Percentiles rank a stretch among this genome's conserved stretches.
phyloP scores from a whole-genome alignment of 1,140 invertebrate genomes.

The Pinna nobilis region DNA sequence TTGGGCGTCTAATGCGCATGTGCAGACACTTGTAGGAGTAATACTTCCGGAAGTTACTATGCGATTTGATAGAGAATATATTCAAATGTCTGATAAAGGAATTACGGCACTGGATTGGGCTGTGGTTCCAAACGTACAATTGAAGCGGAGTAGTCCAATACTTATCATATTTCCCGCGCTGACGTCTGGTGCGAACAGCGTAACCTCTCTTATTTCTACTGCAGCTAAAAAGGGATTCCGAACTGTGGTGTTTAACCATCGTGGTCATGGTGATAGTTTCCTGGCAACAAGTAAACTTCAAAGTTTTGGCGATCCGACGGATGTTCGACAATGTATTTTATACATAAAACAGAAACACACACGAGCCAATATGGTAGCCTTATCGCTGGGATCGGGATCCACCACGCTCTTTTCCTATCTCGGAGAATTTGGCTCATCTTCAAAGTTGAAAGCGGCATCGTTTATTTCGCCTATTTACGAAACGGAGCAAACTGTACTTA shows the following conservation, averaged over 20 bases:
- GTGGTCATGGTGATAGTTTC: constrained; percentile 60
- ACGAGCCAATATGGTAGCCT: constrained; percentile 45
- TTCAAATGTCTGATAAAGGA: constrained; percentile 66
- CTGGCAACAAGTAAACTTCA: constrained; percentile 61
- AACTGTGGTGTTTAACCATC: constrained; percentile 59
- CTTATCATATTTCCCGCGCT: constrained; percentile 56
- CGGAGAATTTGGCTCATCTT: constrained; percentile 62
- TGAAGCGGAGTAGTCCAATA: constrained; percentile 25
- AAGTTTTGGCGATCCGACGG: constrained; percentile 60
- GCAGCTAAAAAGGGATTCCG: constrained; percentile 47
- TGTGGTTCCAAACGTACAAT: not conserved
- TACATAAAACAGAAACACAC: constrained; percentile 55
- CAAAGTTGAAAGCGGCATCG: constrained; percentile 49
- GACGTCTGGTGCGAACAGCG: constrained; percentile 38
- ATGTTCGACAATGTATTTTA: constrained; percentile 58
- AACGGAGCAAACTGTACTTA: constrained; percentile 31
- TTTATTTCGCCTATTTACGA: constrained; percentile 65
- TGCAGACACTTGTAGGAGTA: constrained; percentile 55
- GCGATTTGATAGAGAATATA: constrained; percentile 53
- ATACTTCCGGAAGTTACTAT: constrained; percentile 27
- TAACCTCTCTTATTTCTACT: constrained; percentile 24
- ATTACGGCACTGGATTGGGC: constrained; percentile 63
- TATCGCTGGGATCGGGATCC: constrained; percentile 58
- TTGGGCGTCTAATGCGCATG: constrained; percentile 49
- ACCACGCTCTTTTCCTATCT: constrained; percentile 64